These are phyloP conservation scores for Otolemur garnettii DNA, from an alignment of 2,113 vertebrate species.

Conservation along the genomic window DNA sequence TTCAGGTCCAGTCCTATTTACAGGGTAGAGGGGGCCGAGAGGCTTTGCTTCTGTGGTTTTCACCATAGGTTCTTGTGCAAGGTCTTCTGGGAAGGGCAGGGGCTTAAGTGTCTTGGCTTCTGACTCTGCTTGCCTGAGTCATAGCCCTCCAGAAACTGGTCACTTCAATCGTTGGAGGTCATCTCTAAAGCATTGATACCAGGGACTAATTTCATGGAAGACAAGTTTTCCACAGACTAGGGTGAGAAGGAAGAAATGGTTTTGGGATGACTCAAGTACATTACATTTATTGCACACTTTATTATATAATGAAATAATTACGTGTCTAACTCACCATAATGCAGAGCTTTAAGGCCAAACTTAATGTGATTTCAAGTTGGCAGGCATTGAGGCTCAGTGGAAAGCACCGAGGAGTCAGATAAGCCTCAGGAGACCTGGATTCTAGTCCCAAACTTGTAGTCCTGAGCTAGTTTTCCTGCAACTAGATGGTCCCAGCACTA, in stretches of 20 bases:
- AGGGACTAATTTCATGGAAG: too few species aligned
- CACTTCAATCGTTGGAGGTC: not conserved
- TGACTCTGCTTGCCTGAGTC: conserved; percentile 14
- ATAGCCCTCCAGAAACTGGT: not conserved
- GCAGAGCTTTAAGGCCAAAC: conserved; percentile 36
- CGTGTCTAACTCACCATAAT: too few species aligned
- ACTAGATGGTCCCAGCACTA: too few species aligned
- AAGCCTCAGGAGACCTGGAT: not conserved
- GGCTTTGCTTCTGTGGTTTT: not conserved
- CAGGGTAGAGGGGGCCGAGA: not conserved
- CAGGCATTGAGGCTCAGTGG: not conserved
- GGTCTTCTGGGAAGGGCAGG: not conserved
- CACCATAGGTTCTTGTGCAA: not conserved
- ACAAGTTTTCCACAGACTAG: too few species aligned
- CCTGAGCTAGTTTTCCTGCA: not conserved
- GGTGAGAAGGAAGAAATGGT: too few species aligned
- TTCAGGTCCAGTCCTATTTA: not conserved
- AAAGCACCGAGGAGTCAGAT: not conserved
- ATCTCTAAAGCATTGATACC: not conserved
- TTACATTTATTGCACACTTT: too few species aligned
- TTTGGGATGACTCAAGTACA: too few species aligned
- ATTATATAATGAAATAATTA: too few species aligned
- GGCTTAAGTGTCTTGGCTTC: not conserved
- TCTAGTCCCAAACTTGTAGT: not conserved
- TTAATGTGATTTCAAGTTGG: conserved; percentile 53